phyloP scores from a whole-genome alignment of 2,113 vertebrate genomes.

The Anser brachyrhynchus region DNA sequence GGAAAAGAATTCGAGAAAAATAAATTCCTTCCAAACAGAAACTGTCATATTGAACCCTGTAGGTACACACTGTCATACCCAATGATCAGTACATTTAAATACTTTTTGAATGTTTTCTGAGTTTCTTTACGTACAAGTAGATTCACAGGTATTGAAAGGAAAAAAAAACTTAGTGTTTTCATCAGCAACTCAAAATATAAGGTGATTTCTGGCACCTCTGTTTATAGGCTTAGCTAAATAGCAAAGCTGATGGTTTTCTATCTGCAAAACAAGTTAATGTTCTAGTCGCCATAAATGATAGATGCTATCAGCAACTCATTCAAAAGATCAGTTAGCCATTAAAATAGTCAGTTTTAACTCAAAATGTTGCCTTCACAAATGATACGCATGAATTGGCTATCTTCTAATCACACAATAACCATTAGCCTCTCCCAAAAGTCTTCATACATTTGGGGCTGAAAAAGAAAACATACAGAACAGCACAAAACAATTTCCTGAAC shows the following conservation, averaged over 20 bases:
- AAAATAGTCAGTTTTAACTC: neutral
- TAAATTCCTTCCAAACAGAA: neutral
- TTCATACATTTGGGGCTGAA: neutral
- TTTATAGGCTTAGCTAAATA: neutral
- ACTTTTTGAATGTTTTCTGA: neutral
- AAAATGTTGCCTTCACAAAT: neutral
- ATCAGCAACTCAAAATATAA: neutral
- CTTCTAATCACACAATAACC: neutral
- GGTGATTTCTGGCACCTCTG: neutral
- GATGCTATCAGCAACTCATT: neutral
- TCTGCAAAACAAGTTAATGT: neutral
- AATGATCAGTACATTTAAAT: neutral
- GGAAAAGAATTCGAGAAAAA: neutral
- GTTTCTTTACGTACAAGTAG: neutral
- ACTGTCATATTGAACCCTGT: neutral
- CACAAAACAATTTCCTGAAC: neutral
- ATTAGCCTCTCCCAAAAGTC: no score
- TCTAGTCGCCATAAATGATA: neutral
- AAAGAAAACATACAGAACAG: neutral
- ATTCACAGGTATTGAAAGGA: neutral
- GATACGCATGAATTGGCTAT: accelerated
- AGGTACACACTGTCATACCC: no score
- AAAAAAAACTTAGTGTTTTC: neutral
- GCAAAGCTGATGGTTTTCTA: neutral
- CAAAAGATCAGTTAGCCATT: neutral